These are phyloP conservation scores for Phania funesta DNA, from an alignment of 2,888 invertebrate genomes.

Conservation along the genomic window DNA sequence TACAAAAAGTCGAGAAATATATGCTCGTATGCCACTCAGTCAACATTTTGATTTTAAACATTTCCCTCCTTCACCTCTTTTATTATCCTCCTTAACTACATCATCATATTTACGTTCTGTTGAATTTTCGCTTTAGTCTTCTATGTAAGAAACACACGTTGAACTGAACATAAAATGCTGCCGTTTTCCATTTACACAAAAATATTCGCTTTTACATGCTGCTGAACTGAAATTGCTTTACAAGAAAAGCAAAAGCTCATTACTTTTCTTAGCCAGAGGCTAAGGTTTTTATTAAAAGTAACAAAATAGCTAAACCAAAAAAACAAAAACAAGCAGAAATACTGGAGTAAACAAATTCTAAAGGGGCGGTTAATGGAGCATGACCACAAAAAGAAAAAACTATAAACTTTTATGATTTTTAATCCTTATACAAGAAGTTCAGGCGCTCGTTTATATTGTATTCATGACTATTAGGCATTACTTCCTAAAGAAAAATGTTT, in stretches of 20 bases:
- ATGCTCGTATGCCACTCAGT: not conserved
- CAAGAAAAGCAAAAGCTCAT: not conserved
- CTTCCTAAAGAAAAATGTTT: too few relatives aligned
- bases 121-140: not conserved
- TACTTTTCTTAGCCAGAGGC: slow-evolving; percentile 12
- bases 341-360: too few relatives aligned
- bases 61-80: not conserved
- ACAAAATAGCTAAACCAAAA: too few relatives aligned
- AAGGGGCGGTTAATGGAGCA: too few relatives aligned
- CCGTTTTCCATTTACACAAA: slow-evolving; percentile 31
- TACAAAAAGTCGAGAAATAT: not conserved
- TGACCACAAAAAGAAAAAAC: too few relatives aligned
- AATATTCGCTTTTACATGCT: slow-evolving; percentile 20
- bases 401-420: too few relatives aligned
- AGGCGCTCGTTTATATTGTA: too few relatives aligned
- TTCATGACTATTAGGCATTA: too few relatives aligned
- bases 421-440: too few relatives aligned
- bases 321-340: too few relatives aligned
- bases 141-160: not conserved
- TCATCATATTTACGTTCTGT: not conserved
- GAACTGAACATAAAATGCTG: slow-evolving; percentile 16
- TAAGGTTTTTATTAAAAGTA: slow-evolving; percentile 12
- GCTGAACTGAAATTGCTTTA: not conserved
- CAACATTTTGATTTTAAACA: too few relatives aligned
- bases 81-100: not conserved